Evolutionary conservation across 1,140 invertebrate species (phyloP).

Genomic region (Apolygus lucorum): DNA sequence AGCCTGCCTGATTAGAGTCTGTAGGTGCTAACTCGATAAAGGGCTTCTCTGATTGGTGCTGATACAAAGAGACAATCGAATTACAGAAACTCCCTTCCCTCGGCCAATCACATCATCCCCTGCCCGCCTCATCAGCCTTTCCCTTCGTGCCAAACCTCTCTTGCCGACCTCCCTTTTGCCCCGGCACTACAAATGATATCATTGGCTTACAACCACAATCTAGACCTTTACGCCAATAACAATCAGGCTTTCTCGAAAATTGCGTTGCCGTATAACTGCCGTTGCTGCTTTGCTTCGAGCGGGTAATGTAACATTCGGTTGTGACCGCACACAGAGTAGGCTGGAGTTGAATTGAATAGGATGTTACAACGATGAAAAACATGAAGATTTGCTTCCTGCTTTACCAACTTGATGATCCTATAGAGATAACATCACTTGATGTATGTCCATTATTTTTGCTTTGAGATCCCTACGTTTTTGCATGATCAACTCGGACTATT

Average conservation of each 20-base stretch:
- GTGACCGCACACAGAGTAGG: no score
- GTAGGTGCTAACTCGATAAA: slow-evolving; percentile 12
- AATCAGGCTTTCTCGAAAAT: no score
- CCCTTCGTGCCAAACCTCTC: not conserved
- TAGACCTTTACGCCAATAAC: not conserved
- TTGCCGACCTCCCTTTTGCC: not conserved
- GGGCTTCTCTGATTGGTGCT: slow-evolving; percentile 13
- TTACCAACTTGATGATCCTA: no score
- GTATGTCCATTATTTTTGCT: no score
- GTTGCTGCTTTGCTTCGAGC: no score
- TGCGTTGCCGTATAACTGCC: not conserved
- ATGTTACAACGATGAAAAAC: no score
- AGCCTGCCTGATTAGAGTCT: slow-evolving; percentile 1
- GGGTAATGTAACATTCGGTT: no score
- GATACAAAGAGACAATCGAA: slow-evolving; percentile 13
- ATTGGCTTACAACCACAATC: slow-evolving; percentile 7
- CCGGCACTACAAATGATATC: not conserved
- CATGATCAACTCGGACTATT: no score
- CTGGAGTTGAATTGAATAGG: no score
- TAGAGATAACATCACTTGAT: no score
- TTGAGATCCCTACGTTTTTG: no score
- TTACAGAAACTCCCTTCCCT: slow-evolving; percentile 12
- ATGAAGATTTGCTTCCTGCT: no score
- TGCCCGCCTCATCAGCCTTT: not conserved
- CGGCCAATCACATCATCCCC: slow-evolving; percentile 12